These are phyloP conservation scores for Muraenolepis orangiensis DNA, from an alignment of 2,797 vertebrate species.

Conservation along the genomic window DNA sequence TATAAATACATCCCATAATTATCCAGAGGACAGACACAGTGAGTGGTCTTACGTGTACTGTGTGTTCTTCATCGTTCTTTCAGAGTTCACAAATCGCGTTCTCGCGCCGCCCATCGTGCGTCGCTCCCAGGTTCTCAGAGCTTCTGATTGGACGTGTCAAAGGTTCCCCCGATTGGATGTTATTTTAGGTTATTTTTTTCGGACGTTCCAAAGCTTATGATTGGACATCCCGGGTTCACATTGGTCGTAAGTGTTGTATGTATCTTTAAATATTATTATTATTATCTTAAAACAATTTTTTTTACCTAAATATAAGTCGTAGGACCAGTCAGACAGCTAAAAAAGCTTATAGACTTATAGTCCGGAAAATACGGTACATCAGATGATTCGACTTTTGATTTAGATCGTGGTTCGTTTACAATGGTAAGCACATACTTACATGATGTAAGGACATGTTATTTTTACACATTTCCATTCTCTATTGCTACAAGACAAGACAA, in stretches of 20 bases:
- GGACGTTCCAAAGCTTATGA: not conserved
- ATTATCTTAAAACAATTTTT: too few relatives aligned
- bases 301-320: too few relatives aligned
- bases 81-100: slow-evolving; percentile 27
- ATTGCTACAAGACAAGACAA: too few relatives aligned
- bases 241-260: not conserved
- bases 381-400: too few relatives aligned
- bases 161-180: too few relatives aligned
- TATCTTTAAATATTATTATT: not conserved
- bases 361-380: too few relatives aligned
- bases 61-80: slow-evolving; percentile 64
- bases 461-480: not conserved
- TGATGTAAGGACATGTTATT: not conserved
- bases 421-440: not conserved
- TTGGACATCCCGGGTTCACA: not conserved
- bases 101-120: slow-evolving; percentile 16
- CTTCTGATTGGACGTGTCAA: not conserved
- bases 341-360: too few relatives aligned
- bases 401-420: not conserved
- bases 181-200: too few relatives aligned
- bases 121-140: slow-evolving; percentile 13
- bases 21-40: slow-evolving; percentile 55
- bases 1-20: slow-evolving; percentile 73
- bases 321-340: too few relatives aligned
- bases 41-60: slow-evolving; percentile 61